phyloP scores from a whole-genome alignment of 2,888 invertebrate genomes.

The Conistra vaccinii region DNA sequence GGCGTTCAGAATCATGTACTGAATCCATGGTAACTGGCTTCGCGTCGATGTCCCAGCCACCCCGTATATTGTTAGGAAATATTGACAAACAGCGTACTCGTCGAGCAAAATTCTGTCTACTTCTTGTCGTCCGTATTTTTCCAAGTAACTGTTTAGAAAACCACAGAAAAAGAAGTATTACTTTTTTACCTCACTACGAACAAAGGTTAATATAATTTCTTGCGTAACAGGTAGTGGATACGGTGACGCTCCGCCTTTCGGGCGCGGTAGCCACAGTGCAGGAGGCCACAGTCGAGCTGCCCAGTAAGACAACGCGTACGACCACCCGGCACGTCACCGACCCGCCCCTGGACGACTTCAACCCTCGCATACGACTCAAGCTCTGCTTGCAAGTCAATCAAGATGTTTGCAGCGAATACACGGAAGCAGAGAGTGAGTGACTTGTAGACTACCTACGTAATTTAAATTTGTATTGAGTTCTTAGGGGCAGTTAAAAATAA shows the following conservation, averaged over 20 bases:
- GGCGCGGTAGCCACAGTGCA: slow-evolving; percentile 93
- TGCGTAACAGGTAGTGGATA: slow-evolving; percentile 92
- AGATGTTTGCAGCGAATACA: slow-evolving; percentile 95
- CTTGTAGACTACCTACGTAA: background rate
- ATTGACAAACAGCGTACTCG: slow-evolving; percentile 11
- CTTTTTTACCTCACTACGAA: background rate
- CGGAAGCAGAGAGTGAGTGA: slow-evolving; percentile 95
- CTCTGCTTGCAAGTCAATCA: slow-evolving; percentile 95
- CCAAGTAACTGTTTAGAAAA: background rate
- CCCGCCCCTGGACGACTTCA: slow-evolving; percentile 91
- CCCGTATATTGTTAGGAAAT: slow-evolving; percentile 10
- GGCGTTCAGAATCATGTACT: too few species aligned
- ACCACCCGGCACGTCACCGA: slow-evolving; percentile 90
- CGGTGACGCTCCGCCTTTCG: slow-evolving; percentile 93
- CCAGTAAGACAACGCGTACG: slow-evolving; percentile 76
- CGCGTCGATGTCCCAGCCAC: too few species aligned
- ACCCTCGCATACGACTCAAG: slow-evolving; percentile 94
- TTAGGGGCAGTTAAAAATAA: background rate
- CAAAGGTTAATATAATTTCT: slow-evolving; percentile 20
- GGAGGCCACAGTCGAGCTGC: slow-evolving; percentile 93
- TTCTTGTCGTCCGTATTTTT: background rate
- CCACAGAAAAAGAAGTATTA: background rate
- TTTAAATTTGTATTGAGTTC: background rate
- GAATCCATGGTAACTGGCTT: too few species aligned
- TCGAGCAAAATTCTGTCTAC: background rate